These are phyloP conservation scores for Thecocarcelia acutangulata DNA, from an alignment of 2,888 invertebrate genomes.

Conservation along the genomic window DNA sequence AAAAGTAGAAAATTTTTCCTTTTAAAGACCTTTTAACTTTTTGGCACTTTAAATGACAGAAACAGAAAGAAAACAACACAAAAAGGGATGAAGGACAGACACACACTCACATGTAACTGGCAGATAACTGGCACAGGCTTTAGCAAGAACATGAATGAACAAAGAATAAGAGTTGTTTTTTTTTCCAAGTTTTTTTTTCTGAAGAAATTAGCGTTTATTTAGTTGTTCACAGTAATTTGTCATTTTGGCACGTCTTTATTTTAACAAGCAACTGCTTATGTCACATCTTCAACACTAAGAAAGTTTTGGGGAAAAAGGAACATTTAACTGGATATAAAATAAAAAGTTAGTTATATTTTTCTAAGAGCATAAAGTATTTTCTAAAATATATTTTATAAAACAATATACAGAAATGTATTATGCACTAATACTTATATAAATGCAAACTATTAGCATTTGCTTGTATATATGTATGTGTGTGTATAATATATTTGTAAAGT, in stretches of 20 bases:
- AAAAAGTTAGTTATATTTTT: conserved; percentile 20
- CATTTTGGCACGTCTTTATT: conserved; percentile 77
- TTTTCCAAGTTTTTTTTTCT: neutral
- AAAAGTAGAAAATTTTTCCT: conserved; percentile 13
- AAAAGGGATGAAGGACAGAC: neutral
- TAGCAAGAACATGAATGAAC: conserved; percentile 37
- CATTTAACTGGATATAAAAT: conserved; percentile 2
- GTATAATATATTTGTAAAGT: conserved; percentile 5
- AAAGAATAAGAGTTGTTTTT: conserved; percentile 25
- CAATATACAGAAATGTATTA: neutral
- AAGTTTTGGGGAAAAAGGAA: neutral
- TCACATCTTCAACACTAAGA: conserved; percentile 66
- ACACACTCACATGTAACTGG: conserved; percentile 26
- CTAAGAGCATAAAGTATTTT: conserved; percentile 28
- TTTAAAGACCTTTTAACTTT: conserved; percentile 58
- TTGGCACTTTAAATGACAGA: conserved; percentile 60
- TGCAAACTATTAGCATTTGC: no score
- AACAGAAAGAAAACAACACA: conserved; percentile 19
- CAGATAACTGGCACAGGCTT: conserved; percentile 42
- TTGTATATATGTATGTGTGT: neutral
- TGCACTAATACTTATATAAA: no score
- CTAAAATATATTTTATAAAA: conserved; percentile 6
- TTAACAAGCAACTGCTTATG: conserved; percentile 66
- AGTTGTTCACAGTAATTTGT: conserved; percentile 76
- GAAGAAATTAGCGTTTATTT: conserved; percentile 67